phyloP scores from a whole-genome alignment of 1,140 invertebrate genomes.

The Theocolax elegans region DNA sequence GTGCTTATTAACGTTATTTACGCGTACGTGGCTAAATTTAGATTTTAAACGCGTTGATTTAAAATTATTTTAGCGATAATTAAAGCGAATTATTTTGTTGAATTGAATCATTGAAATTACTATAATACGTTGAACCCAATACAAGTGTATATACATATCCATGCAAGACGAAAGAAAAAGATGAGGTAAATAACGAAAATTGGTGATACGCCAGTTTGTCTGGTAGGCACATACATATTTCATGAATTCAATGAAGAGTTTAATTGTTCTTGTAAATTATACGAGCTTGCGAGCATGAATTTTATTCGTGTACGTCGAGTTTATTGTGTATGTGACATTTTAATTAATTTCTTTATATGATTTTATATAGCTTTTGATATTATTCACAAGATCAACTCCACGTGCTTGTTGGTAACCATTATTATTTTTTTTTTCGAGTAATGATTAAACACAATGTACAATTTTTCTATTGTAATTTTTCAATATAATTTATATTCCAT shows the following conservation, averaged over 20 bases:
- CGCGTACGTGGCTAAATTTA: no score
- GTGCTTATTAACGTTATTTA: no score
- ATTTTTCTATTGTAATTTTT: background rate
- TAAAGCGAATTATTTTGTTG: no score
- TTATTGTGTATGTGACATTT: conserved; percentile 37
- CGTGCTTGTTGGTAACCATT: background rate
- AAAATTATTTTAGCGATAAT: no score
- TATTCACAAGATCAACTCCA: background rate
- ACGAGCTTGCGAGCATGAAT: conserved; percentile 19
- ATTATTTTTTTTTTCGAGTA: background rate
- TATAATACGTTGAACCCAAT: conserved; percentile 10
- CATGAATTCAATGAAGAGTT: conserved; percentile 38
- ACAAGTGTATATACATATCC: no score
- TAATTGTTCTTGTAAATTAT: conserved; percentile 42
- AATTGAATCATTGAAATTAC: no score
- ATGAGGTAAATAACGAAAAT: background rate
- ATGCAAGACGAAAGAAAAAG: background rate
- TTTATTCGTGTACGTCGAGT: conserved; percentile 5
- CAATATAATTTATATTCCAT: no score
- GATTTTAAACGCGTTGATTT: no score
- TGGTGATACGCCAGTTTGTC: background rate
- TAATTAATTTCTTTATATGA: conserved; percentile 27
- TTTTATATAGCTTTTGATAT: conserved; percentile 20
- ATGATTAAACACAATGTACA: no score
- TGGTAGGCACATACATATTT: conserved; percentile 23